Conservation (phyloP, 2,113 vertebrate genomes). For the Phalacrocorax carbo region DNA sequence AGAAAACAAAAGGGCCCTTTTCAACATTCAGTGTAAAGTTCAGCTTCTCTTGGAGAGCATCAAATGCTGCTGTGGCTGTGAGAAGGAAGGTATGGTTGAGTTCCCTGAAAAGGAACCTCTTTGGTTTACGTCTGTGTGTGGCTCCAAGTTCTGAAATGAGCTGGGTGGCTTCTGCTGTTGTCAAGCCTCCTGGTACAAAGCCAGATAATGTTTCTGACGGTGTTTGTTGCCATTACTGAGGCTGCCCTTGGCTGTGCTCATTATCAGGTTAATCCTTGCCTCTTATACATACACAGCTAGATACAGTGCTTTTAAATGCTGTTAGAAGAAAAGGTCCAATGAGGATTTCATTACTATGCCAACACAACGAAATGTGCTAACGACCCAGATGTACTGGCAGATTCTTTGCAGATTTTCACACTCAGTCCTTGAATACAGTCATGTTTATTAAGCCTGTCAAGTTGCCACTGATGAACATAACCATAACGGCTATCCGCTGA, state of each 20-base stretch:
- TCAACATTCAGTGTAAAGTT: constrained; percentile 36
- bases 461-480: background rate
- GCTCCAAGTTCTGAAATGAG: background rate
- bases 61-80: background rate
- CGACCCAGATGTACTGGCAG: background rate
- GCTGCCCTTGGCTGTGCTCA: background rate
- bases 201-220: background rate
- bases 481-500: background rate
- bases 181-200: background rate
- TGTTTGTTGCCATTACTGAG: background rate
- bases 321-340: background rate
- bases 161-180: background rate
- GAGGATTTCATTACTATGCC: background rate
- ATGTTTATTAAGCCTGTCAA: background rate
- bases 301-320: background rate
- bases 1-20: constrained; percentile 44
- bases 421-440: background rate
- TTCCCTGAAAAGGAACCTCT: background rate
- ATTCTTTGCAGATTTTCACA: background rate
- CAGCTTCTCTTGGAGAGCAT: constrained; percentile 36
- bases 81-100: constrained; percentile 12
- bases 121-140: background rate
- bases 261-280: background rate
- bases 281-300: background rate
- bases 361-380: background rate